Percentiles rank a stretch among this genome's conserved stretches.
phyloP scores from a whole-genome alignment of 2,797 vertebrate genomes.

The Crenuchus spilurus region DNA sequence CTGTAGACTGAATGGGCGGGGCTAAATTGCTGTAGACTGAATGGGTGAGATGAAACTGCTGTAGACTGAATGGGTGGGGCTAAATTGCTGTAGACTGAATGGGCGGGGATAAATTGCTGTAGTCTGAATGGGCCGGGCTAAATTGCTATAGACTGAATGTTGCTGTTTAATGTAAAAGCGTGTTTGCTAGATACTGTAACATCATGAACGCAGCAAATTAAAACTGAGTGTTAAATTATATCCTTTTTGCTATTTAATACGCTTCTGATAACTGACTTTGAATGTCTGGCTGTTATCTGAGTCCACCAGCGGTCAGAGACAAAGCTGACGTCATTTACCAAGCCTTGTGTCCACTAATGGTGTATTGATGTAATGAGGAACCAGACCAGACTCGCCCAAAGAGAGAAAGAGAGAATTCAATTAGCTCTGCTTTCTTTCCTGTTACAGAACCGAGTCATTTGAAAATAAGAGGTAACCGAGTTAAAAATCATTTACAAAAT shows the following conservation, averaged over 20 bases:
- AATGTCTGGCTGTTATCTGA: not conserved
- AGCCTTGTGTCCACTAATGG: conserved; percentile 39
- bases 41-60: too few species aligned
- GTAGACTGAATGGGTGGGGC: too few species aligned
- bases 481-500: too few species aligned
- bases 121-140: too few species aligned
- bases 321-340: not conserved
- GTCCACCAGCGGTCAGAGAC: not conserved
- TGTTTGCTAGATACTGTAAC: too few species aligned
- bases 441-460: conserved; percentile 15
- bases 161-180: too few species aligned
- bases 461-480: too few species aligned
- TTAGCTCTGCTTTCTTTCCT: conserved; percentile 41
- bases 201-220: too few species aligned
- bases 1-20: not conserved
- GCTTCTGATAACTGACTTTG: not conserved
- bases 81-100: too few species aligned
- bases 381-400: conserved; percentile 33
- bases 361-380: conserved; percentile 43
- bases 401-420: conserved; percentile 35
- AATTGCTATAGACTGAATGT: not conserved
- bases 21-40: not conserved
- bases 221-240: not conserved
- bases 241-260: too few species aligned
- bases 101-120: too few species aligned